These are phyloP conservation scores for Mimumesa dahlbomi DNA, from an alignment of 2,888 invertebrate genomes.

Conservation along the genomic window DNA sequence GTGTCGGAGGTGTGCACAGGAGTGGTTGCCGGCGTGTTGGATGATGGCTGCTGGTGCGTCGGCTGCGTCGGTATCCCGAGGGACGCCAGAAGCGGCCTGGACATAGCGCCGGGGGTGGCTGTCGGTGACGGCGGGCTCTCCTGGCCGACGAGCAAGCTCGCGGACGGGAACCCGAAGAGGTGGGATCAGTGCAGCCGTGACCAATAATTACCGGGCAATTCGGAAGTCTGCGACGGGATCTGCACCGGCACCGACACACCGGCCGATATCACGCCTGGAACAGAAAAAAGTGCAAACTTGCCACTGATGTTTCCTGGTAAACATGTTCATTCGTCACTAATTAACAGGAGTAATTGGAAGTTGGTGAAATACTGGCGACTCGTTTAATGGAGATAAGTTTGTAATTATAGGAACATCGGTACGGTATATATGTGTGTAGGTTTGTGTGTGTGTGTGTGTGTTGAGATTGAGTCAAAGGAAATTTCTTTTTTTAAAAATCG, in stretches of 20 bases:
- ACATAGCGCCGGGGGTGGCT: constrained; percentile 76
- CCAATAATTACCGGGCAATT: constrained; percentile 92
- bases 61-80: constrained; percentile 74
- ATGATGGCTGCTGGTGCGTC: constrained; percentile 56
- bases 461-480: too few species aligned
- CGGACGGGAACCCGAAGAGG: constrained; percentile 92
- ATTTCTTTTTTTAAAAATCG: too few species aligned
- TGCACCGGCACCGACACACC: constrained; percentile 96
- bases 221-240: constrained; percentile 92
- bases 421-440: too few species aligned
- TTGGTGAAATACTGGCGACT: too few species aligned
- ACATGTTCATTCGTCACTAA: too few species aligned
- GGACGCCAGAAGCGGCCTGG: constrained; percentile 77
- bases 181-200: constrained; percentile 96
- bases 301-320: too few species aligned
- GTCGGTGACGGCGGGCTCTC: constrained; percentile 82
- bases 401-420: too few species aligned
- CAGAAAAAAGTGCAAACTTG: constrained; percentile 11
- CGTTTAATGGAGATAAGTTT: too few species aligned
- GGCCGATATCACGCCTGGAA: constrained; percentile 93
- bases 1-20: constrained; percentile 77
- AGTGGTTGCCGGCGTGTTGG: constrained; percentile 62
- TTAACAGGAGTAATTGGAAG: too few species aligned
- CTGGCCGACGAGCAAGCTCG: constrained; percentile 84
- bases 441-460: too few species aligned